phyloP scores from a whole-genome alignment of 1,140 invertebrate genomes.

The Littorina saxatilis region DNA sequence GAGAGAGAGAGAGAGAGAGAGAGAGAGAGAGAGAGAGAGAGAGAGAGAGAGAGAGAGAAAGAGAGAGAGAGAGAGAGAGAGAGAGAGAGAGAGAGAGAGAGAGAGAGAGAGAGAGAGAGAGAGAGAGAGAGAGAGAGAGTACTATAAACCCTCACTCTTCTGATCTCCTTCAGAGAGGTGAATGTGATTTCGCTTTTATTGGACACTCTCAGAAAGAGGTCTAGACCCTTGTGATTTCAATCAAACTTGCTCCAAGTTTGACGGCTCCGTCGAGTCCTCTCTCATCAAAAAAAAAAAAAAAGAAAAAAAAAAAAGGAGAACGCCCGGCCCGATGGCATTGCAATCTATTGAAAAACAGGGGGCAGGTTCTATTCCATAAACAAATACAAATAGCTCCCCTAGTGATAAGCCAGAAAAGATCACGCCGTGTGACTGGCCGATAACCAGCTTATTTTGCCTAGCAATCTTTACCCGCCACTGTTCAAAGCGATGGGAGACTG shows the following conservation, averaged over 20 bases:
- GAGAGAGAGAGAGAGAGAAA: not conserved
- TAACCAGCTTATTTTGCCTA: conserved; percentile 12
- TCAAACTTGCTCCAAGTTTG: not conserved
- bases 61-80: not conserved
- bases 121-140: not conserved
- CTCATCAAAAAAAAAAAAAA: too few relatives aligned
- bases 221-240: not conserved
- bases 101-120: not conserved
- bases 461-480: not conserved
- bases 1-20: not conserved
- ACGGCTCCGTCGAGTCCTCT: not conserved
- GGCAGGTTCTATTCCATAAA: not conserved
- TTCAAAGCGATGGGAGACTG: not conserved
- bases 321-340: not conserved
- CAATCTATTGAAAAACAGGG: not conserved
- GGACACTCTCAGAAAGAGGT: not conserved
- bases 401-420: not conserved
- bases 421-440: not conserved
- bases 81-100: conserved; percentile 1
- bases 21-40: not conserved
- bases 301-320: too few relatives aligned
- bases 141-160: too few relatives aligned
- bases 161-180: not conserved
- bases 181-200: not conserved
- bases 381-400: not conserved